Evolutionary conservation across 2,888 invertebrate genomes (phyloP).

Genomic region (Pachycephus smyrnensis): DNA sequence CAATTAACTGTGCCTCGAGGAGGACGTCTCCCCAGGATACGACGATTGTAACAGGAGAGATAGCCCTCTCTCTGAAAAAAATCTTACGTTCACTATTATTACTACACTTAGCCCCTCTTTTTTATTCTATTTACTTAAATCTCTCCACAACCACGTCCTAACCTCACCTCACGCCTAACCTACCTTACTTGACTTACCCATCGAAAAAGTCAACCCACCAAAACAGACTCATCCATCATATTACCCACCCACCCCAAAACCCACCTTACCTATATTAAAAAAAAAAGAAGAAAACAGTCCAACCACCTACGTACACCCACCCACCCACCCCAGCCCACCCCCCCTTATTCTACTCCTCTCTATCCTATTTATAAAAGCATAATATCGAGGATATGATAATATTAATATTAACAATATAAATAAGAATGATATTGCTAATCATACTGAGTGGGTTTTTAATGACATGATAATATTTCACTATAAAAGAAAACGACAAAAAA

Average conservation of each 20-base stretch:
- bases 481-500: constrained; percentile 40
- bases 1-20: too few species aligned
- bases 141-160: too few species aligned
- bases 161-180: too few species aligned
- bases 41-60: too few species aligned
- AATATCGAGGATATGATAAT: constrained; percentile 66
- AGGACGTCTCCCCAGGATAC: too few species aligned
- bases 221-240: too few species aligned
- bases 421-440: constrained; percentile 66
- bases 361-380: constrained; percentile 65
- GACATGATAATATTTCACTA: constrained; percentile 64
- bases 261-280: too few species aligned
- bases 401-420: constrained; percentile 67
- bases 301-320: constrained; percentile 45
- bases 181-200: too few species aligned
- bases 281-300: constrained; percentile 27
- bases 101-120: neutral
- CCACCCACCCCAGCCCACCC: constrained; percentile 36
- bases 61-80: too few species aligned
- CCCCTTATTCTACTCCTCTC: neutral
- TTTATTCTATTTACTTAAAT: neutral
- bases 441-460: constrained; percentile 66
- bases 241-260: too few species aligned
- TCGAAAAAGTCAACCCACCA: too few species aligned
- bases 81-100: neutral